Evolutionary conservation across 1,140 invertebrate species (phyloP), one percentile per base, ranked within the genome.

Genomic region (Apis dorsata): DNA sequence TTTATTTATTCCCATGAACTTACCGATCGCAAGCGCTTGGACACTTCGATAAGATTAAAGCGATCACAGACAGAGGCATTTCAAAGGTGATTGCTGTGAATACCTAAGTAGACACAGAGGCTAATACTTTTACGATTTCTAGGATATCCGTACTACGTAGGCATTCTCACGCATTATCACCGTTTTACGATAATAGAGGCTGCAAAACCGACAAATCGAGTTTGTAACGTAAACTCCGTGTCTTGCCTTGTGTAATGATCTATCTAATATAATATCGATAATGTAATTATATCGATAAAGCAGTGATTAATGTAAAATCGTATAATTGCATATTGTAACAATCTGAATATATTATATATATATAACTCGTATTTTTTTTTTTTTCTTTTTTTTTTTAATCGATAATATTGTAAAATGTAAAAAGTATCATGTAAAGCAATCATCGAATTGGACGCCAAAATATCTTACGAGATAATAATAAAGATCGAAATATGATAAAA

Each of bases 21-120:
- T 73, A 53, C 49, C 79, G 72, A 78, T 76, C 79, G 77, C 87
- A 92, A 92, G 88, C 85, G 78, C 90, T 91, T 90, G 87, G 88
- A 92, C 88, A 91, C 89, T 85, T 90, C 87, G 89, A 91, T 90
- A 92, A 91, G 80, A 87, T 89, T 91, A 91, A 91, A 92, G 87
- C 88, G 85, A 93, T 92, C 91, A 92, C 92, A 93, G 90, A 92
- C 86, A 90, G 89, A 91, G 86, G 88, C 89, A 88, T 92, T 90
- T 78, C 63, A 83, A 82, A 88, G 82, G 84, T 83, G 84, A 86
- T 57, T 82, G 63, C 70, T 87, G 85, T 74, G 84, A 90, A 90
- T 85, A 85, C 85, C 87, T 86, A 80, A 34, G 60, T 79, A 80
- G 84, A 79, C 77, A 84, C 86, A 84, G 84, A 89, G 73, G 85